Base-by-base conservation (phyloP, 2,113 vertebrate genomes). In the Oryzias melastigma region DNA sequence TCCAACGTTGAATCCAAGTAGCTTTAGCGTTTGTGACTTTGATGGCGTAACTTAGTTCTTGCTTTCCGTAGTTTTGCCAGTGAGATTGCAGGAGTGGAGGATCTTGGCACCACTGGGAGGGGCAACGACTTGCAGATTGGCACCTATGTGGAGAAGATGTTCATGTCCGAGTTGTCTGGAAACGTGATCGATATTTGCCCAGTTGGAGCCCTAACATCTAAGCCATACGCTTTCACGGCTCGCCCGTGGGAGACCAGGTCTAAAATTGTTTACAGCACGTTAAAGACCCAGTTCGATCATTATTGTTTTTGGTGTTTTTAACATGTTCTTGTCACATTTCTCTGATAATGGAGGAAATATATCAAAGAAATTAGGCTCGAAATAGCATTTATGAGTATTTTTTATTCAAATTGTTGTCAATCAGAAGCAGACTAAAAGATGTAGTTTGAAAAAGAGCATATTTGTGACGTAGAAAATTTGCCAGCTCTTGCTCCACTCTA, bases 161-260 rank as follows among this genome's bases (percentile, higher is more conserved):
- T 97, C 79, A 96, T 95, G 95, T 97, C 95, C 0, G 95, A 96
- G 81, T 83, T 96, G 46, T 98, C 95, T 73, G 95, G 95, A 52
- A 96, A 98, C 76, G 63, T 97, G 29, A 98, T 96, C 83, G 95
- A 98, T 65, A 94, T 97, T 71, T 98, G 94, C 55, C 95, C 95
- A 58, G 95, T 95, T n/a, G 94, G 95, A 53, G 95, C 94, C 29
- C 90, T 97, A 68, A 97, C 95, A 1, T 96, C 94, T 14, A 96
- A 97, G 71, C 95, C 94, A 7, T 96, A 96, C 64, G 94, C 94
- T 27, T 97, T 97, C 75, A 96, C 95, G 60, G 84, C 94, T 29
- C 92, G 94, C 14, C 95, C 94, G 5, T 95, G 94, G 94, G 94
- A 97, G 86, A 97, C 93, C 65, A 94, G 95, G 94, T 95, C 35